These are phyloP conservation scores for Thelaira solivaga DNA, from an alignment of 2,888 invertebrate genomes.

Conservation along the genomic window DNA sequence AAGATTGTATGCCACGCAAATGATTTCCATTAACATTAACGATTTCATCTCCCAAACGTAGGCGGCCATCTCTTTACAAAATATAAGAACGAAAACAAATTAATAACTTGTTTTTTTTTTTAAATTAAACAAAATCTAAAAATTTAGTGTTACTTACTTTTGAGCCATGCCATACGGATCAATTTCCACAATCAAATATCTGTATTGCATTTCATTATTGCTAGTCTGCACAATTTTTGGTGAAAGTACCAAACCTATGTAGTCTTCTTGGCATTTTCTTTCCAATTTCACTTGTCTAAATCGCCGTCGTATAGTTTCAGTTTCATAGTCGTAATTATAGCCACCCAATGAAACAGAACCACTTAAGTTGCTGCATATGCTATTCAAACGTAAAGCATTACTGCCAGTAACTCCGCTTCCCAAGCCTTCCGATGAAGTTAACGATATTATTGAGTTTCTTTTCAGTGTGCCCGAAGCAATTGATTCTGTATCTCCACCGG, in stretches of 20 bases:
- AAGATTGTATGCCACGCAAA: slow-evolving; percentile 84
- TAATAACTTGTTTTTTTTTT: not conserved
- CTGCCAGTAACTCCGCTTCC: slow-evolving; percentile 57
- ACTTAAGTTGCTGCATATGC: slow-evolving; percentile 70
- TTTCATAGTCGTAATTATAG: slow-evolving; percentile 77
- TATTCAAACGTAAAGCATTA: slow-evolving; percentile 63
- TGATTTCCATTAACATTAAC: slow-evolving; percentile 91
- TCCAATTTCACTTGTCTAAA: slow-evolving; percentile 83
- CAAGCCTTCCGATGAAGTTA: slow-evolving; percentile 73
- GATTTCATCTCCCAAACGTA: slow-evolving; percentile 91
- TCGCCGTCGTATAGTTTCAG: slow-evolving; percentile 80
- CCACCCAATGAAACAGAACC: slow-evolving; percentile 75
- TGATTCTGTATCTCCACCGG: slow-evolving; percentile 75
- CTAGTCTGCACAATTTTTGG: slow-evolving; percentile 80
- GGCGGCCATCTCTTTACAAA: slow-evolving; percentile 84
- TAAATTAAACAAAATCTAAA: too few species aligned
- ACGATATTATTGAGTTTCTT: slow-evolving; percentile 74
- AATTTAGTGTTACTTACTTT: slow-evolving; percentile 71
- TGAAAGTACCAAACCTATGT: slow-evolving; percentile 84
- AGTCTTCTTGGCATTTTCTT: slow-evolving; percentile 82
- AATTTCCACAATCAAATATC: slow-evolving; percentile 82
- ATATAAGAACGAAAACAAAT: not conserved
- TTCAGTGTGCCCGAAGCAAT: slow-evolving; percentile 75
- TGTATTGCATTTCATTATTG: slow-evolving; percentile 79
- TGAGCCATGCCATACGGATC: slow-evolving; percentile 83